phyloP scores from a whole-genome alignment of 2,113 vertebrate species.

The Gobio gobio region DNA sequence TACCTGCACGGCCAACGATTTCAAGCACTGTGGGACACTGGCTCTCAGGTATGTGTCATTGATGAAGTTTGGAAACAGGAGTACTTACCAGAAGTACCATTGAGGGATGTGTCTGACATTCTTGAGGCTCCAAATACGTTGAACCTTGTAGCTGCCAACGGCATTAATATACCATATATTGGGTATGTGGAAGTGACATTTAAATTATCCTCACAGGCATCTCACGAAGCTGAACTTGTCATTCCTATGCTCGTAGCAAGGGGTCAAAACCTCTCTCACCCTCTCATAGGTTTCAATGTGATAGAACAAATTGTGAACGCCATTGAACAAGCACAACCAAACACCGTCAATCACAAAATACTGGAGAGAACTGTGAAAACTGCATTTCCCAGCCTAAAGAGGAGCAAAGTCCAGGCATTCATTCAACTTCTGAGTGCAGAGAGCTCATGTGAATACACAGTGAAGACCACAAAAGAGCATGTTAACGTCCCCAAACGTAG shows the following conservation, averaged over 20 bases:
- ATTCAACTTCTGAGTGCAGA: background rate
- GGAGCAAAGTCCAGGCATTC: background rate
- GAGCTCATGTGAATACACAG: background rate
- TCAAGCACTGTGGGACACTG: background rate
- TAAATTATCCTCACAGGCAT: background rate
- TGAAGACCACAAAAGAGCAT: background rate
- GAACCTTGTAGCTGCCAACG: no score
- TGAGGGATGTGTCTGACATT: background rate
- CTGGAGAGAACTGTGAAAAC: background rate
- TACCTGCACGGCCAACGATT: background rate
- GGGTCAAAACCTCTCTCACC: background rate
- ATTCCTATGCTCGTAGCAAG: background rate
- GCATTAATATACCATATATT: background rate
- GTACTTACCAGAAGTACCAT: background rate
- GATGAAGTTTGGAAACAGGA: background rate
- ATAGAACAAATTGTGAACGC: constrained; percentile 12
- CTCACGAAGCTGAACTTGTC: background rate
- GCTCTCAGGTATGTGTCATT: background rate
- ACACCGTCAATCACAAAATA: background rate
- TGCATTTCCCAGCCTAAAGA: background rate
- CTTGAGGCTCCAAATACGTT: background rate
- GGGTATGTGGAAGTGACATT: background rate
- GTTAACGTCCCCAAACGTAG: background rate
- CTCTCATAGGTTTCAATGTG: constrained; percentile 4
- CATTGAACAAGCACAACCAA: background rate